phyloP scores from a whole-genome alignment of 30 jellyfish, hydroid and myxozoan genomes.

The Turritopsis rubra region DNA sequence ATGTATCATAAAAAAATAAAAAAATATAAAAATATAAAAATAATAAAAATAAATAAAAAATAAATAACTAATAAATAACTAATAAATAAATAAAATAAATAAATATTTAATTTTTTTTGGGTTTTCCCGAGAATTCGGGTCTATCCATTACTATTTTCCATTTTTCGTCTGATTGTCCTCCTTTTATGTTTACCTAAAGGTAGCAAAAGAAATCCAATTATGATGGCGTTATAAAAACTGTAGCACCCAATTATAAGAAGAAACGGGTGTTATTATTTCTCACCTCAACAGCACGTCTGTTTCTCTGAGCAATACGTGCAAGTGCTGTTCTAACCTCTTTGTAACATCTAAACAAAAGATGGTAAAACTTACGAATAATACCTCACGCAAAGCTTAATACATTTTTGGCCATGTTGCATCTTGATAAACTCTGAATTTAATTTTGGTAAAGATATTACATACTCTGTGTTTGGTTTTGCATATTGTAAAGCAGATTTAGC shows the following conservation, averaged over 20 bases:
- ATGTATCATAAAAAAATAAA: background rate
- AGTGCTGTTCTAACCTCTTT: background rate
- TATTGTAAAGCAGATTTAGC: background rate
- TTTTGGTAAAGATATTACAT: background rate
- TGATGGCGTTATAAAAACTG: background rate
- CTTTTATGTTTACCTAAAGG: background rate
- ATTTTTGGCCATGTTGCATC: no score
- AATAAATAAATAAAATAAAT: no score
- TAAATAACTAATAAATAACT: background rate
- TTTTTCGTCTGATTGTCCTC: no score
- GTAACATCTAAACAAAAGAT: background rate
- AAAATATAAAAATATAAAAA: no score
- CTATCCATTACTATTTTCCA: background rate
- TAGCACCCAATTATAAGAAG: background rate
- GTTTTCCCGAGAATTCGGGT: background rate
- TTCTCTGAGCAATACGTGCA: background rate
- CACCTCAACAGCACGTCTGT: background rate
- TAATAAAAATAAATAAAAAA: no score
- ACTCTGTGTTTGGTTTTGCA: slow-evolving; percentile 6
- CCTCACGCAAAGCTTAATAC: background rate
- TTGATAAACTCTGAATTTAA: background rate
- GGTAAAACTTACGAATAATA: background rate
- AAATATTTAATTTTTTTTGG: background rate
- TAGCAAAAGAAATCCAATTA: background rate
- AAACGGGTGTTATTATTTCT: background rate